These are phyloP conservation scores for Pristiophorus japonicus DNA, from an alignment of 2,113 vertebrate genomes.

Conservation along the genomic window DNA sequence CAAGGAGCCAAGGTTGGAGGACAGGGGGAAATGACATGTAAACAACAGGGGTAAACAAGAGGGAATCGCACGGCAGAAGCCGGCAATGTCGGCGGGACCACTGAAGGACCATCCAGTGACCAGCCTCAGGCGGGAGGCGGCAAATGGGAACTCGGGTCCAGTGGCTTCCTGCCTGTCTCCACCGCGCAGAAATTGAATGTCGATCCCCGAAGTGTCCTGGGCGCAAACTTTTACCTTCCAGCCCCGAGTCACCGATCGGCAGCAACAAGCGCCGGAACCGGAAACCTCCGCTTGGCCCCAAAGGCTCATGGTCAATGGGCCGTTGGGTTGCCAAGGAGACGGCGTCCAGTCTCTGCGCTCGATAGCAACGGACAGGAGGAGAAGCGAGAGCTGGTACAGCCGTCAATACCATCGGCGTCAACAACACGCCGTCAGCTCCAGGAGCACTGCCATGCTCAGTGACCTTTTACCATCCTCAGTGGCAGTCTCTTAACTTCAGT, in stretches of 20 bases:
- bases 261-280: background rate
- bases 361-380: background rate
- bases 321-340: background rate
- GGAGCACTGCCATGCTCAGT: no score
- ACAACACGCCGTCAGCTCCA: no score
- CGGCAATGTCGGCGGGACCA: no score
- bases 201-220: no score
- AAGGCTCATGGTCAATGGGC: background rate
- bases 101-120: no score
- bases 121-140: no score
- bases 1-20: background rate
- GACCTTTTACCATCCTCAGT: background rate
- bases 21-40: no score
- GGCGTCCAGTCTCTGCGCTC: background rate
- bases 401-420: no score
- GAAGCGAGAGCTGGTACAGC: background rate
- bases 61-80: no score
- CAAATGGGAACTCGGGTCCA: background rate
- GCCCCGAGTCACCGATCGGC: background rate
- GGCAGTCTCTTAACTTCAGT: background rate
- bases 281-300: background rate
- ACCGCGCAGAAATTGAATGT: no score
- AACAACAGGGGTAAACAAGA: no score
- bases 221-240: background rate
- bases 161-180: background rate